A percentile compares a stretch with the other conserved stretches of the same genome.
phyloP scores from a whole-genome alignment of 2,113 vertebrate species.

The Pontoporia blainvillei region DNA sequence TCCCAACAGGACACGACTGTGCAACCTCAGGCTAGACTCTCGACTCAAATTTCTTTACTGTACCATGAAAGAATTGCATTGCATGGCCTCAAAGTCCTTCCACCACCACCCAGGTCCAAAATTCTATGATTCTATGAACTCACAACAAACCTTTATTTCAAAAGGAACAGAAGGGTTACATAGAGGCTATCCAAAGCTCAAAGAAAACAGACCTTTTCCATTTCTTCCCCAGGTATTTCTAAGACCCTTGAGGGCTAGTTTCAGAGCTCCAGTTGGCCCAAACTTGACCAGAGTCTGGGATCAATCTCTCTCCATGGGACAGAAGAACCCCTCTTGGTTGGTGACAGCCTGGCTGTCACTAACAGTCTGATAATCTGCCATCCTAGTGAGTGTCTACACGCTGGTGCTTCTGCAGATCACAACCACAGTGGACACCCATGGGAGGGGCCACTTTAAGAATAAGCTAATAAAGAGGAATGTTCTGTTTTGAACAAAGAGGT shows the following conservation, averaged over 20 bases:
- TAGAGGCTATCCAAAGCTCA: background rate
- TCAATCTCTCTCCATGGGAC: slow-evolving; percentile 68
- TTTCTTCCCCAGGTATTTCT: background rate
- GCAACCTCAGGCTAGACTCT: background rate
- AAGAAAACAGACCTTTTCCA: background rate
- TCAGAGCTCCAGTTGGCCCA: slow-evolving; percentile 62
- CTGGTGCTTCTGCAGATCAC: too few species aligned
- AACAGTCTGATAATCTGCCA: background rate
- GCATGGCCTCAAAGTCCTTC: background rate
- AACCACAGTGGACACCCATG: accelerated
- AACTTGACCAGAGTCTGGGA: slow-evolving; percentile 54
- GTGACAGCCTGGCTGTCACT: slow-evolving; percentile 53
- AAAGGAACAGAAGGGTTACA: background rate
- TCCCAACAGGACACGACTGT: background rate
- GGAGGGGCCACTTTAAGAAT: background rate
- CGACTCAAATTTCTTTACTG: background rate
- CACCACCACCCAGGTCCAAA: background rate
- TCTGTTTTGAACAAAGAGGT: background rate
- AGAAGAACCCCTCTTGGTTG: slow-evolving; percentile 37
- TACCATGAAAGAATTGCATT: background rate
- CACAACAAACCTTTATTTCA: background rate
- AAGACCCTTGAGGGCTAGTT: background rate
- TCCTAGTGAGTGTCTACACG: background rate
- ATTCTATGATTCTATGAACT: background rate
- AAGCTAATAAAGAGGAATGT: background rate